phyloP scores from a whole-genome alignment of 2,113 vertebrate species.

The Deroptyus accipitrinus region DNA sequence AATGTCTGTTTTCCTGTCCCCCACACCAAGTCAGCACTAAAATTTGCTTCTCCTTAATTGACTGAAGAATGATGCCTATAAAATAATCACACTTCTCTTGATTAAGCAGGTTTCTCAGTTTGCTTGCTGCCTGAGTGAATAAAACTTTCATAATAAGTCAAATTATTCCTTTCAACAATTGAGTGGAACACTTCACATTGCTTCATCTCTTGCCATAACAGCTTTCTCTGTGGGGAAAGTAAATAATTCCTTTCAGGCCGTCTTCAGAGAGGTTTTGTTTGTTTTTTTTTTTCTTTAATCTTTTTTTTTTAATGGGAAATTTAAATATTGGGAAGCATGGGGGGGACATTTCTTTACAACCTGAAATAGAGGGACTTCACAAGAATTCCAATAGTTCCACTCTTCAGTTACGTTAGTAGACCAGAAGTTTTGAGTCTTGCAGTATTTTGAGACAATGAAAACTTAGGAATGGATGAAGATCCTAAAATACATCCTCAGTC shows the following conservation, averaged over 20 bases:
- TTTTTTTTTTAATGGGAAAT: neutral
- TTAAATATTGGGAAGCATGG: neutral
- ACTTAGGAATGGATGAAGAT: neutral
- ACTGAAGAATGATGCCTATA: neutral
- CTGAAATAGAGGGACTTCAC: neutral
- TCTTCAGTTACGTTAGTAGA: neutral
- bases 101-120: constrained; percentile 8
- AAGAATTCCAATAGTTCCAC: neutral
- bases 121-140: neutral
- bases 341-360: neutral
- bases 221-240: neutral
- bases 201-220: neutral
- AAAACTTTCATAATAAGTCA: neutral
- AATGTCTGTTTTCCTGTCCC: neutral
- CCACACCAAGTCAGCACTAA: neutral
- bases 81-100: neutral
- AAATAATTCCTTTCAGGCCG: neutral
- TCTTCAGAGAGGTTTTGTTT: neutral
- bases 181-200: neutral
- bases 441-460: neutral
- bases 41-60: neutral
- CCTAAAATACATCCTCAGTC: neutral
- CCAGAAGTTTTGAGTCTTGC: neutral
- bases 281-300: neutral
- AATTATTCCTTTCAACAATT: neutral